Conservation (phyloP, 2,888 invertebrate genomes). For the Thymelicus acteon region DNA sequence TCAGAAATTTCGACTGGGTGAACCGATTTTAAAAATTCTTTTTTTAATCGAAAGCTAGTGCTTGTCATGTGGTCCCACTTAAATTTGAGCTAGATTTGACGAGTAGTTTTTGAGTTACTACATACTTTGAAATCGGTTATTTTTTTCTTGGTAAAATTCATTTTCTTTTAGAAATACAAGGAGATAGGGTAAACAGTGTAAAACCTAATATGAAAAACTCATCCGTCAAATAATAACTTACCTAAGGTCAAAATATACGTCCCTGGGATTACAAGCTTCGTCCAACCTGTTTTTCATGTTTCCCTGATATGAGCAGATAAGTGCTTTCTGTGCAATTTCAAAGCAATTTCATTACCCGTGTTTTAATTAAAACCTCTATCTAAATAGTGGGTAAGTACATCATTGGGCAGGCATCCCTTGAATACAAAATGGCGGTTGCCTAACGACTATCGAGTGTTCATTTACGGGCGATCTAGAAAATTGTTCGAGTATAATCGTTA, state of each 20-base stretch:
- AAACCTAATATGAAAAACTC: background rate
- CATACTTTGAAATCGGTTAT: no score
- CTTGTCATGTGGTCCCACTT: no score
- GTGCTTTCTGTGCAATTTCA: slow-evolving; percentile 34
- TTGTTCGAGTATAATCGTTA: slow-evolving; percentile 48
- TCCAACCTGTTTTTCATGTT: slow-evolving; percentile 33
- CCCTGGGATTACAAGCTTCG: slow-evolving; percentile 12
- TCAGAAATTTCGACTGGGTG: no score
- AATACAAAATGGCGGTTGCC: slow-evolving; percentile 22
- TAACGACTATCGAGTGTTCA: slow-evolving; percentile 20
- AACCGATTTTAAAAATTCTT: no score
- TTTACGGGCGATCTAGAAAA: slow-evolving; percentile 14
- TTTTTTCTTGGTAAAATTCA: no score
- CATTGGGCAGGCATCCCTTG: slow-evolving; percentile 25
- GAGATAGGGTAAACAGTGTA: no score
- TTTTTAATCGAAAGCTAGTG: no score
- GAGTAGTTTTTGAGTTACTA: no score
- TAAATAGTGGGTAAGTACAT: slow-evolving; percentile 36
- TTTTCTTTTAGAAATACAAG: no score
- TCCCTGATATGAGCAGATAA: slow-evolving; percentile 34
- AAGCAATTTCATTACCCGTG: slow-evolving; percentile 36
- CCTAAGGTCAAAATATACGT: background rate
- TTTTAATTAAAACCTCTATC: slow-evolving; percentile 37
- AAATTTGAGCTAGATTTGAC: no score
- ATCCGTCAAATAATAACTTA: slow-evolving; percentile 6